Conservation (phyloP, 2,888 invertebrate species). For the Xanthia icteritia region DNA sequence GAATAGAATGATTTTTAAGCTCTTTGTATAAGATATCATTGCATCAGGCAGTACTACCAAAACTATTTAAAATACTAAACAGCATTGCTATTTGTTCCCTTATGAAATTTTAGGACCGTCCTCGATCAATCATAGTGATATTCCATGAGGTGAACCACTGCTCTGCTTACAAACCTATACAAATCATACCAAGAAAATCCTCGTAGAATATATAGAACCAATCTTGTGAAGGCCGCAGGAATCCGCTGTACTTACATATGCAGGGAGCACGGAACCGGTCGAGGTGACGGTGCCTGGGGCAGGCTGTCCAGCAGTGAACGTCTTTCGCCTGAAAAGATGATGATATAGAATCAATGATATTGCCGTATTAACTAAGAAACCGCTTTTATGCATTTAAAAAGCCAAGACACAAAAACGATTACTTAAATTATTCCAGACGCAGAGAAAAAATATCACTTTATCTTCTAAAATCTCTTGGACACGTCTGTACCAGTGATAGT, state of each 20-base stretch:
- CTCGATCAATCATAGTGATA: neutral
- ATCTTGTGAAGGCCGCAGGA: no score
- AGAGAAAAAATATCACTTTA: neutral
- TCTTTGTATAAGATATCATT: neutral
- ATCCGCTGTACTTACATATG: no score
- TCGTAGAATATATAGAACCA: neutral
- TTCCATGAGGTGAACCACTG: neutral
- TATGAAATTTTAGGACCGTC: neutral
- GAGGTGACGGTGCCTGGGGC: no score
- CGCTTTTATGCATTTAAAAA: neutral
- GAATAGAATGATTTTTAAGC: neutral
- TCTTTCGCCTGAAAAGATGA: no score
- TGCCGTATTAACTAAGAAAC: neutral
- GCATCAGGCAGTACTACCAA: no score
- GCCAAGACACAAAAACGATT: neutral
- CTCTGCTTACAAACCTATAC: neutral
- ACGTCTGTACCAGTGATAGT: neutral
- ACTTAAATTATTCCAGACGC: neutral
- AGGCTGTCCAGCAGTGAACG: no score
- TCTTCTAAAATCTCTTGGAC: no score
- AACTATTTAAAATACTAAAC: neutral
- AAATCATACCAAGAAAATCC: neutral
- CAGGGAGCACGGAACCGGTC: no score
- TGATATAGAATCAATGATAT: neutral
- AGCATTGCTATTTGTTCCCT: neutral